phyloP scores from a whole-genome alignment of 2,113 vertebrate species.

The Trichomycterus rosablanca region DNA sequence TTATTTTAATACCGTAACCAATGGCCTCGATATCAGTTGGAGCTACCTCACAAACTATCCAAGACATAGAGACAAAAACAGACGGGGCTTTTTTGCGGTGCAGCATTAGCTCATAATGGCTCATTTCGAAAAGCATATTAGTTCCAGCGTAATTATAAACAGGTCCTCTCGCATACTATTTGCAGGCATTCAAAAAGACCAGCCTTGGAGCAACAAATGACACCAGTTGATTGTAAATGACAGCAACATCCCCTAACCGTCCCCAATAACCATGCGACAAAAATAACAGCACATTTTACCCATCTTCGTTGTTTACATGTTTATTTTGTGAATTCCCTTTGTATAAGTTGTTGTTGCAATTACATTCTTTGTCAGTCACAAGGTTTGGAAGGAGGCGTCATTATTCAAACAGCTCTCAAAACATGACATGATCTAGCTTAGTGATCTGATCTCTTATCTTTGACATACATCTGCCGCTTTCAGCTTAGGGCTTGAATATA shows the following conservation, averaged over 20 bases:
- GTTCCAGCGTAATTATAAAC: slow-evolving; percentile 80
- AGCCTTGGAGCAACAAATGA: slow-evolving; percentile 66
- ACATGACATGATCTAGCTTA: slow-evolving; percentile 60
- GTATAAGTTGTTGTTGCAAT: slow-evolving; percentile 67
- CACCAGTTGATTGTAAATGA: slow-evolving; percentile 75
- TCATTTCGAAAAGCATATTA: slow-evolving; percentile 79
- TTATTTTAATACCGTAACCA: slow-evolving; percentile 60
- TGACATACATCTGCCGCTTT: slow-evolving; percentile 75
- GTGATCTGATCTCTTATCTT: slow-evolving; percentile 75
- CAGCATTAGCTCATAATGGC: slow-evolving; percentile 77
- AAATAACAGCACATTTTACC: slow-evolving; percentile 65
- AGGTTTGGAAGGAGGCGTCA: slow-evolving; percentile 37
- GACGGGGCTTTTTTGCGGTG: slow-evolving; percentile 57
- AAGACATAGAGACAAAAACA: slow-evolving; percentile 70
- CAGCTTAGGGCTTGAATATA: slow-evolving; percentile 71
- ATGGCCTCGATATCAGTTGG: slow-evolving; percentile 67
- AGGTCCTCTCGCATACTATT: slow-evolving; percentile 67
- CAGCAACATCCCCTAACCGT: slow-evolving; percentile 54
- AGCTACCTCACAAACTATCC: slow-evolving; percentile 72
- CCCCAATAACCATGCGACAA: slow-evolving; percentile 62
- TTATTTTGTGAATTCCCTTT: slow-evolving; percentile 71
- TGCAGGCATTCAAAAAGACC: slow-evolving; percentile 67
- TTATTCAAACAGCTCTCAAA: slow-evolving; percentile 65
- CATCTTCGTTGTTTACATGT: slow-evolving; percentile 65
- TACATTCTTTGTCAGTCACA: slow-evolving; percentile 72